phyloP scores from a whole-genome alignment of 2,113 vertebrate genomes.

The Takifugu flavidus region DNA sequence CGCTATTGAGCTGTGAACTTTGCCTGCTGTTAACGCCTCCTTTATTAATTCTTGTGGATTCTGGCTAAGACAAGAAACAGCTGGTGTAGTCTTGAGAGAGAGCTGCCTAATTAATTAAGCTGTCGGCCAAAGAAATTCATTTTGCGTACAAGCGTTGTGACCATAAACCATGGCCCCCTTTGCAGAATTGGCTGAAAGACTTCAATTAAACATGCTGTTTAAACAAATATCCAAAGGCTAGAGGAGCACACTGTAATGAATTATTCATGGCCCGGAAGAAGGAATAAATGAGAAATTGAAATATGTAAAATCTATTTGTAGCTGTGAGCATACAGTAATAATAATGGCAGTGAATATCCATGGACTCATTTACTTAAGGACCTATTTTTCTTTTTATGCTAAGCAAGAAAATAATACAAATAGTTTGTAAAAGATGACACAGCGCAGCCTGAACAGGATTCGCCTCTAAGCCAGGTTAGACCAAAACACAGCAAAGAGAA shows the following conservation, averaged over 20 bases:
- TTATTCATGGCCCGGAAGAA: conserved; percentile 57
- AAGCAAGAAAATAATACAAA: conserved; percentile 33
- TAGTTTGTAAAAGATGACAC: conserved; percentile 18
- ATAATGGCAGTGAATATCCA: conserved; percentile 50
- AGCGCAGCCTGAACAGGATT: conserved; percentile 12
- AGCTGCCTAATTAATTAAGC: conserved; percentile 70
- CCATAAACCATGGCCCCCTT: conserved; percentile 63
- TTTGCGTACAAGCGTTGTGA: conserved; percentile 64
- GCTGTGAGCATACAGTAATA: conserved; percentile 63
- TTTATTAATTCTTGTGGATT: conserved; percentile 59
- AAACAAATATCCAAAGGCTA: conserved; percentile 74
- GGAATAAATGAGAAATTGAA: conserved; percentile 63
- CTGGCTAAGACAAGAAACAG: conserved; percentile 38
- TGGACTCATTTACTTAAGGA: conserved; percentile 57
- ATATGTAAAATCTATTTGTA: conserved; percentile 66
- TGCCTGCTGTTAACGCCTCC: conserved; percentile 19
- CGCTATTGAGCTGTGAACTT: conserved; percentile 25
- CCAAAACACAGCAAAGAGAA: conserved; percentile 6
- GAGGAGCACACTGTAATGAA: conserved; percentile 52
- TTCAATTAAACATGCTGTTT: conserved; percentile 76
- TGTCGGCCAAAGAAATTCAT: conserved; percentile 68
- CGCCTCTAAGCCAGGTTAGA: conserved; percentile 1
- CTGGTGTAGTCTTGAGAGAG: conserved; percentile 46
- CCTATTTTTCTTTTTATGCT: conserved; percentile 39
- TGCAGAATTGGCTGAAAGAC: conserved; percentile 66